These are phyloP conservation scores for Ceratina calcarata DNA, from an alignment of 1,140 invertebrate genomes.

Conservation along the genomic window DNA sequence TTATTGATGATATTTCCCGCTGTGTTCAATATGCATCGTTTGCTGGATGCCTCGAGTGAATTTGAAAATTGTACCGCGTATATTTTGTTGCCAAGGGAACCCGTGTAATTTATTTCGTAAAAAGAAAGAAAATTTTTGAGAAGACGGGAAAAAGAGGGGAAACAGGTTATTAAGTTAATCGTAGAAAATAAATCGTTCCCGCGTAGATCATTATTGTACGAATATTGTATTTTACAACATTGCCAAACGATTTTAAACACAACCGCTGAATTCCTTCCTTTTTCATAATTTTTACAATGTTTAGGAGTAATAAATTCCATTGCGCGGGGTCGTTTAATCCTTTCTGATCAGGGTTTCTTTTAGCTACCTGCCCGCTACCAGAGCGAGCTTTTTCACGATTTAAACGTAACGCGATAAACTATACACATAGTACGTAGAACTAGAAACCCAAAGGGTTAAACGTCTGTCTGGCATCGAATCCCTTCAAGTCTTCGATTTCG, in stretches of 20 bases:
- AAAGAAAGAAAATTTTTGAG: background rate
- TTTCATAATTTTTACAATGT: conserved; percentile 33
- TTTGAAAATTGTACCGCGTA: background rate
- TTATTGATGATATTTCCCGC: background rate
- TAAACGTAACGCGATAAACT: background rate
- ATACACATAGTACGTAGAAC: background rate
- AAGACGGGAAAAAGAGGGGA: background rate
- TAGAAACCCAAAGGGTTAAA: conserved; percentile 28
- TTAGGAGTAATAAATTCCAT: conserved; percentile 1
- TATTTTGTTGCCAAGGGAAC: conserved; percentile 5
- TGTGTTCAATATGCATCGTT: background rate
- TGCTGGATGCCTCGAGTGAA: background rate
- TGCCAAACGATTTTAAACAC: conserved; percentile 34
- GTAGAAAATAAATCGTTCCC: conserved; percentile 34
- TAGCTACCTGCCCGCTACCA: too few species aligned
- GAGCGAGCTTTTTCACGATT: conserved; percentile 28
- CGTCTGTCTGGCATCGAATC: conserved; percentile 5
- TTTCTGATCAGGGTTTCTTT: conserved; percentile 2
- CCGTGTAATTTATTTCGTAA: background rate
- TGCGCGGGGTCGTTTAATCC: conserved; percentile 24
- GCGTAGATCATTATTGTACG: conserved; percentile 24
- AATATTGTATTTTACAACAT: conserved; percentile 42
- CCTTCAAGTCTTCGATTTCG: conserved; percentile 11
- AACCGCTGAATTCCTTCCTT: conserved; percentile 29
- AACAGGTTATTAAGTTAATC: conserved; percentile 32